Base-by-base conservation (phyloP, 1,140 invertebrate species). In the Trichomalopsis sarcophagae region DNA sequence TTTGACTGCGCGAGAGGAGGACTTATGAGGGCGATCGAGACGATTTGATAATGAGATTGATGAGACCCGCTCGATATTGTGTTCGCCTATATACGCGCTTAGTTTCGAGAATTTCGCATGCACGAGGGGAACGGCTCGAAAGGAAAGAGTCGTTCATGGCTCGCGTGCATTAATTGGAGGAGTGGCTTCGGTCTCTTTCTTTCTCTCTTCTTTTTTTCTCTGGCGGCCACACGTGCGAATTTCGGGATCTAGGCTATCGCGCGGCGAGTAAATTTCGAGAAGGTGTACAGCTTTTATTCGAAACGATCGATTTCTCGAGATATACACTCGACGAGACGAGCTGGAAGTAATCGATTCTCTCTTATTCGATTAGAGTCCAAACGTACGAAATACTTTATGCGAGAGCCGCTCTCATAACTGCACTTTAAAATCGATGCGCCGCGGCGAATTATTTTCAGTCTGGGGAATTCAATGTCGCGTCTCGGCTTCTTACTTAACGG, bases 11-110 rank as follows among this genome's bases (percentile, higher is more conserved):
- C 55, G 40, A 11, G 40, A 11, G 30, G 71, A 17, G 47, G 6
- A 62, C 55, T 71, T 71, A 74, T n/a, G 17, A 84, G 14, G 21
- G 66, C 74, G 74, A 82, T 82, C 74, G 27, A 73, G 80, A 44
- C 40, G 44, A 77, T 76, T 85, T 85, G 73, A 85, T 81, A 85
- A 76, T 77, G 71, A 85, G 73, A 85, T 85, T 77, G 62, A 85
- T 85, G 84, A 68, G 47, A 79, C 68, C 79, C 23, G n/a, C 33
- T 66, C 50, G 77, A 84, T 84, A 62, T 62, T 62, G 55, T 84
- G 44, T 84, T 78, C 40, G 75, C 7, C n/a, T 23, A n/a, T 40
- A 50, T 17, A 50, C 47, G 47, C 40, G 21, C 33, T 75, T 17
- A 21, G 27, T 75, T 74, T 82, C 9, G 30, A 75, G 71, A 75